Conservation (phyloP, 2,888 invertebrate species). For the Ormyrus labotus region DNA sequence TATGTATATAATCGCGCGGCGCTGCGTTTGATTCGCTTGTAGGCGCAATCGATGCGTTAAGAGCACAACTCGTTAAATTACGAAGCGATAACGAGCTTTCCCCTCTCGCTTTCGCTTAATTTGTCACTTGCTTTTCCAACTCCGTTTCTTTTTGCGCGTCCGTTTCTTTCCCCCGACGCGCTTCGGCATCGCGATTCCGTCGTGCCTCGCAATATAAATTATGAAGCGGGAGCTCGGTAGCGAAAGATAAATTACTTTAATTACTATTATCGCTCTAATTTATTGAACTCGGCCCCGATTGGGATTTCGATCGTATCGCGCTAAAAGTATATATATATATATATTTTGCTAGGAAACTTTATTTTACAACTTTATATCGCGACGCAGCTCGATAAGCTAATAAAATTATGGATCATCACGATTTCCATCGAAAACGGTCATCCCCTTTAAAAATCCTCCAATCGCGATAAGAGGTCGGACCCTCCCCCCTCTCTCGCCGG, state of each 20-base stretch:
- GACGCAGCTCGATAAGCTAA: neutral
- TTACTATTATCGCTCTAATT: too few species aligned
- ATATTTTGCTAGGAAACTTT: too few species aligned
- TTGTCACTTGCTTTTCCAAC: neutral
- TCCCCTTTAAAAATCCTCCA: too few species aligned
- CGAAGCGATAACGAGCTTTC: constrained; percentile 38
- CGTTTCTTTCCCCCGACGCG: neutral
- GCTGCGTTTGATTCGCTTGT: constrained; percentile 22
- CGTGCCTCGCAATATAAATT: neutral
- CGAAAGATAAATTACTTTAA: too few species aligned
- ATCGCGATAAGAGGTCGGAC: too few species aligned
- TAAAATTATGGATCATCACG: neutral
- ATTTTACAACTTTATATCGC: too few species aligned
- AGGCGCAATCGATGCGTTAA: constrained; percentile 33
- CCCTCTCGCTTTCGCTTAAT: constrained; percentile 12
- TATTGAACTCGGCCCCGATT: too few species aligned
- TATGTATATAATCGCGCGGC: neutral
- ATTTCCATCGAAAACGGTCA: neutral
- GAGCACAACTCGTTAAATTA: constrained; percentile 40
- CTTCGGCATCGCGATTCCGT: neutral
- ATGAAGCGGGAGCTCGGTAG: neutral
- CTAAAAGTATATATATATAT: too few species aligned
- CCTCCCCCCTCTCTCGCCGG: too few species aligned
- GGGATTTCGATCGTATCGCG: too few species aligned
- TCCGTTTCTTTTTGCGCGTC: neutral